phyloP scores from a whole-genome alignment of 1,140 invertebrate species.

The Drosophila pectinifera region DNA sequence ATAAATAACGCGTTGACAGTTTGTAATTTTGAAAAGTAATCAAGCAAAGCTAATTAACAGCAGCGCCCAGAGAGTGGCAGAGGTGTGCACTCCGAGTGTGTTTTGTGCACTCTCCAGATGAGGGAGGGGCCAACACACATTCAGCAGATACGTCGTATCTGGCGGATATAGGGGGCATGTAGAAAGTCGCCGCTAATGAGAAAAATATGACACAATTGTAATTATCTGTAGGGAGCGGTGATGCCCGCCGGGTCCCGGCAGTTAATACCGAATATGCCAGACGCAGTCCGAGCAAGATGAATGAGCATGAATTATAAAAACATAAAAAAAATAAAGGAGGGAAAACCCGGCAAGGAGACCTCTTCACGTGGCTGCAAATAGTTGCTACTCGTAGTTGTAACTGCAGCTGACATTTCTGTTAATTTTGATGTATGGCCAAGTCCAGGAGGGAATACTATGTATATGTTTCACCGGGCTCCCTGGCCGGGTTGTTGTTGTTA shows the following conservation, averaged over 20 bases:
- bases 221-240: slow-evolving; percentile 67
- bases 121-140: slow-evolving; percentile 10
- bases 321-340: slow-evolving; percentile 66
- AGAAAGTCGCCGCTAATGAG: slow-evolving; percentile 77
- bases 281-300: slow-evolving; percentile 70
- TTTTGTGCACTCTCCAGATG: slow-evolving; percentile 26
- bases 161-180: slow-evolving; percentile 25
- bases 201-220: slow-evolving; percentile 84
- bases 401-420: slow-evolving; percentile 82
- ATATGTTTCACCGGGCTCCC: slow-evolving; percentile 26
- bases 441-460: slow-evolving; percentile 30
- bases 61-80: slow-evolving; percentile 28
- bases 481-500: slow-evolving; percentile 41
- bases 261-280: slow-evolving; percentile 75
- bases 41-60: slow-evolving; percentile 80
- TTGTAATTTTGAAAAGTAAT: slow-evolving; percentile 82
- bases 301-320: slow-evolving; percentile 84
- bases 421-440: slow-evolving; percentile 77
- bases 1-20: slow-evolving; percentile 82
- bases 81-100: slow-evolving; percentile 41
- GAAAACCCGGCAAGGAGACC: slow-evolving; percentile 47
- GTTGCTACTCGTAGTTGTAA: slow-evolving; percentile 66
- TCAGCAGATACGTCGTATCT: neutral
- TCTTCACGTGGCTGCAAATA: slow-evolving; percentile 59
- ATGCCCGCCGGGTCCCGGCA: slow-evolving; percentile 45